These are phyloP conservation scores for Mormyrus lacerda DNA, from an alignment of 2,113 vertebrate species.

Conservation along the genomic window DNA sequence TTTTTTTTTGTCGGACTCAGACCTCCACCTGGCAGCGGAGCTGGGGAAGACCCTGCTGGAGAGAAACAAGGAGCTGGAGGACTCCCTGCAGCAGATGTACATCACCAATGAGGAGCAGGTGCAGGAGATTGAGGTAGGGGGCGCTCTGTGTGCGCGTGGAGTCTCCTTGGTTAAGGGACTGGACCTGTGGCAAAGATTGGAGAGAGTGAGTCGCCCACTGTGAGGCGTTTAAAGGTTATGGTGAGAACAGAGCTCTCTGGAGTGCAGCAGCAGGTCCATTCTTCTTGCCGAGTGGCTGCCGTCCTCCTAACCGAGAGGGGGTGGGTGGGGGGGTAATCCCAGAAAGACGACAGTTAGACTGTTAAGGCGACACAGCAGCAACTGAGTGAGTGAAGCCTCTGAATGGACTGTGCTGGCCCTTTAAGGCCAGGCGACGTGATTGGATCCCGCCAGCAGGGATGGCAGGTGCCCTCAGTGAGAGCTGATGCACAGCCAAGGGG, in stretches of 20 bases:
- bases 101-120: slow-evolving; percentile 91
- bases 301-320: background rate
- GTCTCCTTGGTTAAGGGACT: background rate
- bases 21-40: slow-evolving; percentile 70
- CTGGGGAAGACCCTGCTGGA: slow-evolving; percentile 94
- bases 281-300: background rate
- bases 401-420: background rate
- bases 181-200: background rate
- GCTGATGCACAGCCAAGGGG: background rate
- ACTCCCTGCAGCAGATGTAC: slow-evolving; percentile 81
- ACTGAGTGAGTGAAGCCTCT: background rate
- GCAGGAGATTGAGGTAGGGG: slow-evolving; percentile 86
- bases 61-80: slow-evolving; percentile 93
- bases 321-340: background rate
- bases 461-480: background rate
- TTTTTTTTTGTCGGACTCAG: background rate
- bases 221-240: background rate
- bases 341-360: background rate
- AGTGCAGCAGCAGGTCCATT: background rate
- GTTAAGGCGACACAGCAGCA: background rate
- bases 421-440: background rate
- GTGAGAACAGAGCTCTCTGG: background rate
- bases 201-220: background rate
- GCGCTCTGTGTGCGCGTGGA: background rate
- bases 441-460: background rate